These are phyloP conservation scores for Pelobates fuscus DNA, from an alignment of 2,113 vertebrate genomes.

Conservation along the genomic window DNA sequence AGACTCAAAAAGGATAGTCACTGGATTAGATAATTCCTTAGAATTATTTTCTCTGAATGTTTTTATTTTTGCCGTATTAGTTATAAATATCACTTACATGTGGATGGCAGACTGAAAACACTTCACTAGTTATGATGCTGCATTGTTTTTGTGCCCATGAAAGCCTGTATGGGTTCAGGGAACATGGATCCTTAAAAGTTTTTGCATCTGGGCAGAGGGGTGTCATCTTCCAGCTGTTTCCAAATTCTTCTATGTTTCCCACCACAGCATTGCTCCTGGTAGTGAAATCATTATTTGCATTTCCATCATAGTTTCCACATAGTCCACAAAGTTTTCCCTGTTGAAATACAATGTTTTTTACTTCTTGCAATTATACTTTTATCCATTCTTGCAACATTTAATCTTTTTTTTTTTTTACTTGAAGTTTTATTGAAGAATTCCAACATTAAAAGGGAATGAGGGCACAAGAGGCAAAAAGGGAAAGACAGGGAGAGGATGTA, in stretches of 20 bases:
- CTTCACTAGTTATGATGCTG: slow-evolving; percentile 33
- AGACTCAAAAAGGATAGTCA: too few species aligned
- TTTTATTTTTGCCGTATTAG: too few species aligned
- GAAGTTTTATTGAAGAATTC: too few species aligned
- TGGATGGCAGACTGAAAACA: slow-evolving; percentile 41
- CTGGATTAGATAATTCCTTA: too few species aligned
- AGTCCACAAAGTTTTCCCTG: slow-evolving; percentile 50
- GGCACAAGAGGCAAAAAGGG: too few species aligned
- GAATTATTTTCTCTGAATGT: too few species aligned
- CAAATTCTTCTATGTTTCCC: slow-evolving; percentile 47
- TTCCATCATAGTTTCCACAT: slow-evolving; percentile 52
- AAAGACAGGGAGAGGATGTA: too few species aligned
- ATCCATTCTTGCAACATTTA: too few species aligned
- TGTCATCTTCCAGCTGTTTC: slow-evolving; percentile 49
- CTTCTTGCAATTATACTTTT: too few species aligned
- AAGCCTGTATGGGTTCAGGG: slow-evolving; percentile 38
- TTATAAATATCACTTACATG: slow-evolving; percentile 27
- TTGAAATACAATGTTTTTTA: neutral
- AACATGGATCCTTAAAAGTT: slow-evolving; percentile 24
- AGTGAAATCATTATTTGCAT: slow-evolving; percentile 48
- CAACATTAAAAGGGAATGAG: too few species aligned
- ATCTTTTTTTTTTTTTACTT: too few species aligned
- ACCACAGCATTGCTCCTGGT: slow-evolving; percentile 45
- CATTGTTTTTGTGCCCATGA: slow-evolving; percentile 50
- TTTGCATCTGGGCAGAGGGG: slow-evolving; percentile 29